A percentile compares a stretch with the other conserved stretches of the same genome.
phyloP scores from a whole-genome alignment of 2,113 vertebrate genomes.

The Corvus hawaiiensis region DNA sequence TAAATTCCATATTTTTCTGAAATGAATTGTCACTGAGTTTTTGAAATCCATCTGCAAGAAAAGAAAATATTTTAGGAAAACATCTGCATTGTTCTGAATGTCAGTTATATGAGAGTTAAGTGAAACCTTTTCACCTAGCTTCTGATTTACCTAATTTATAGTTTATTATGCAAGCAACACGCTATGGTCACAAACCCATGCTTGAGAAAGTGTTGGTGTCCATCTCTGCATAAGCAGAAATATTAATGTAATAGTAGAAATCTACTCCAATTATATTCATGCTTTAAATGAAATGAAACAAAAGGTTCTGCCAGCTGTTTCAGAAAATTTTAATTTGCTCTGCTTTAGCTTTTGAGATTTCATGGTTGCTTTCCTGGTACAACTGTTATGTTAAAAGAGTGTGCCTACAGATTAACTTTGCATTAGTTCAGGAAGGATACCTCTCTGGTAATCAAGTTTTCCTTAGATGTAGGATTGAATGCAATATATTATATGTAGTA shows the following conservation, averaged over 20 bases:
- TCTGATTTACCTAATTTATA: not conserved
- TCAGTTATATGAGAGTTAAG: not conserved
- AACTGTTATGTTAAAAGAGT: conserved; percentile 50
- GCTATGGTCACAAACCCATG: not conserved
- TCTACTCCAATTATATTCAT: not conserved
- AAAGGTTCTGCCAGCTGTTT: conserved; percentile 39
- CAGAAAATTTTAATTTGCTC: conserved; percentile 50
- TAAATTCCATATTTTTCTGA: not conserved
- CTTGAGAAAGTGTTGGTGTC: not conserved
- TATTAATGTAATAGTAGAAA: not conserved
- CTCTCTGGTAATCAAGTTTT: not conserved
- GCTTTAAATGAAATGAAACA: conserved; percentile 22
- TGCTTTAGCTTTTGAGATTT: conserved; percentile 42
- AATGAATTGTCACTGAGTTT: not conserved
- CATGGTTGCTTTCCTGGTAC: conserved; percentile 34
- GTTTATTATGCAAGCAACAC: not conserved
- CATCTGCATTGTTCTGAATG: not conserved
- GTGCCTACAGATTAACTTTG: conserved; percentile 43
- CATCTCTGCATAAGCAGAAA: not conserved
- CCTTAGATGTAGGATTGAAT: not conserved
- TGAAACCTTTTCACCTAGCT: not conserved
- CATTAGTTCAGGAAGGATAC: not conserved
- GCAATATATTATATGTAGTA: not conserved
- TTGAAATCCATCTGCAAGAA: not conserved
- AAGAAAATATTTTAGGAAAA: not conserved